Percentiles rank a stretch among this genome's conserved stretches.
Conservation (phyloP, 2,113 vertebrate species). For the Carassius gibelio region DNA sequence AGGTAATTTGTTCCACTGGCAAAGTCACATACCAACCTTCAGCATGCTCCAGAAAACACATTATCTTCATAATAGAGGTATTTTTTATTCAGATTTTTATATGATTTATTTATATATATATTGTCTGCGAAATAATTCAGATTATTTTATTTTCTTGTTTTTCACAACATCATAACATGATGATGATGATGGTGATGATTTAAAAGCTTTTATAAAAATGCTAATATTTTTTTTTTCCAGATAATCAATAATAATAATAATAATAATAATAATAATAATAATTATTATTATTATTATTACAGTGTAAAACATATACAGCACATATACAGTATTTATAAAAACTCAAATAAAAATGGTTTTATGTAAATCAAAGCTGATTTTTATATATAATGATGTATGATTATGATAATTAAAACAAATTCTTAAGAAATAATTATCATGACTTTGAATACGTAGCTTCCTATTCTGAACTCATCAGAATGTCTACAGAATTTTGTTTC, state of each 20-base stretch:
- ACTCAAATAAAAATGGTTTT: background rate
- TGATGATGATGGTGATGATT: background rate
- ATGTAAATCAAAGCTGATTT: background rate
- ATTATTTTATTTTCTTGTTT: background rate
- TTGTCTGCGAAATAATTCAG: background rate
- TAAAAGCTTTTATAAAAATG: background rate
- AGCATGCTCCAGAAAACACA: background rate
- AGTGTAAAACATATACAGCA: no score
- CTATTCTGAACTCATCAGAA: background rate
- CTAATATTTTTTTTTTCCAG: background rate
- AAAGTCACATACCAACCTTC: conserved; percentile 1
- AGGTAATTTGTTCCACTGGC: background rate
- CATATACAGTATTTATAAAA: no score
- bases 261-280: background rate
- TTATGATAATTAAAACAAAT: background rate
- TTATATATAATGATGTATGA: background rate
- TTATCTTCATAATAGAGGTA: conserved; percentile 4
- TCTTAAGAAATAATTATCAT: background rate
- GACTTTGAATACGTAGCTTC: background rate
- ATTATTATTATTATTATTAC: no score
- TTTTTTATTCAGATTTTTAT: background rate
- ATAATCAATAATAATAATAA: background rate
- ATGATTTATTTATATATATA: background rate
- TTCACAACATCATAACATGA: background rate
- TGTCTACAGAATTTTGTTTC: background rate